These are phyloP conservation scores for Hypolimnas misippus DNA, from an alignment of 2,888 invertebrate species.

Conservation along the genomic window DNA sequence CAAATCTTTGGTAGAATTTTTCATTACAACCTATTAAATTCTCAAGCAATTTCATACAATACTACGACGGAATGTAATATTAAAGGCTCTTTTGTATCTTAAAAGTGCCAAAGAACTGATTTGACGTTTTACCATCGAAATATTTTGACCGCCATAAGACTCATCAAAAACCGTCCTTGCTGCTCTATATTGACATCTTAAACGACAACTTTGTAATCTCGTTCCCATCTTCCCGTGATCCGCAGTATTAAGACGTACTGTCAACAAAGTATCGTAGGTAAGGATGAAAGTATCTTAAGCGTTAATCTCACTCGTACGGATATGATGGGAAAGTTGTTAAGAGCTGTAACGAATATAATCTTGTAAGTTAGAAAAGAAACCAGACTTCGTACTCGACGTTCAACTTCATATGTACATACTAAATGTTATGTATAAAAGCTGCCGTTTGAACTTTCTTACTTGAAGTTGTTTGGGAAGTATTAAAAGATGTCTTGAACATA, in stretches of 20 bases:
- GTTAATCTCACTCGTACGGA: neutral
- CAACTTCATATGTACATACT: neutral
- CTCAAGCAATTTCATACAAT: too few relatives aligned
- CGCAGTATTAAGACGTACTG: neutral
- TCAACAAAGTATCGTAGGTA: conserved; percentile 8
- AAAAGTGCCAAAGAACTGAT: too few relatives aligned
- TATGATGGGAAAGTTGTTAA: neutral
- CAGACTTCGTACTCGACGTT: neutral
- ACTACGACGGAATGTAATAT: too few relatives aligned
- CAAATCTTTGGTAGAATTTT: too few relatives aligned
- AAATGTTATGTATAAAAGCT: neutral
- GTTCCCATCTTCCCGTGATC: neutral
- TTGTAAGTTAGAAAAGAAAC: neutral
- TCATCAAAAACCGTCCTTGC: too few relatives aligned
- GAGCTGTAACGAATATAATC: neutral
- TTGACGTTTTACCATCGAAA: too few relatives aligned
- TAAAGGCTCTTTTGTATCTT: too few relatives aligned
- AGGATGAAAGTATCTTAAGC: neutral
- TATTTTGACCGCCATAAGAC: too few relatives aligned
- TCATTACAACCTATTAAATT: too few relatives aligned
- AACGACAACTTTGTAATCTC: conserved; percentile 1
- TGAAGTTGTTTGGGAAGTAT: neutral
- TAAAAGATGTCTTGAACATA: neutral
- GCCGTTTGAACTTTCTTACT: neutral
- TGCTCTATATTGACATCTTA: too few relatives aligned